These are phyloP conservation scores for Enteromius mattozi DNA, from an alignment of 2,797 vertebrate species.

Conservation along the genomic window DNA sequence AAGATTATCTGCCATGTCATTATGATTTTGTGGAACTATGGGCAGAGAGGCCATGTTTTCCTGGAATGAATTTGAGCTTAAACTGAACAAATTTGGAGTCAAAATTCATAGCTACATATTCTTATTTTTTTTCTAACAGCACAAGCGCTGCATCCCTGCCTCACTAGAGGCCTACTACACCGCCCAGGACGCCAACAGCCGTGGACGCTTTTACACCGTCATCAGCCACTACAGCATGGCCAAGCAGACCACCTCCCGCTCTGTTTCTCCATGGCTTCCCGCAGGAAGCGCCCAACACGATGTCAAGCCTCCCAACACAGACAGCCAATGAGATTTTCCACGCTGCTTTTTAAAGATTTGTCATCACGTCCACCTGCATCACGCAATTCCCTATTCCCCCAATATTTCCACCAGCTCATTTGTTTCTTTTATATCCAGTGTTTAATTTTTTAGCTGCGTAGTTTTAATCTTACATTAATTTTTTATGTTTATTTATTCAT, in stretches of 20 bases:
- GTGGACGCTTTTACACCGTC: slow-evolving; percentile 96
- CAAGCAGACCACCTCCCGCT: slow-evolving; percentile 96
- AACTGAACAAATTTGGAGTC: not conserved
- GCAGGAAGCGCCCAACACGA: slow-evolving; percentile 84
- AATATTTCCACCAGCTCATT: slow-evolving; percentile 24
- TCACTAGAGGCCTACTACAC: slow-evolving; percentile 97
- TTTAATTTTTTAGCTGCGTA: slow-evolving; percentile 58
- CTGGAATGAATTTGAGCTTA: no score
- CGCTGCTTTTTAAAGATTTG: slow-evolving; percentile 39
- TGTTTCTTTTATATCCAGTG: slow-evolving; percentile 69
- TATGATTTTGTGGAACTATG: no score
- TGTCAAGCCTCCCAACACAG: slow-evolving; percentile 86
- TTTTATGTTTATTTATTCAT: slow-evolving; percentile 65
- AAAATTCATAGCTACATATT: not conserved
- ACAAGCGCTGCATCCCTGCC: slow-evolving; percentile 97
- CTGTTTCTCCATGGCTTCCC: slow-evolving; percentile 94
- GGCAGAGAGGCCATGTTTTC: no score
- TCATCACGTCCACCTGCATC: slow-evolving; percentile 33
- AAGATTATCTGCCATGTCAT: no score
- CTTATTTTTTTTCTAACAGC: slow-evolving; percentile 72
- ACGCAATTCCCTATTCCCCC: slow-evolving; percentile 19
- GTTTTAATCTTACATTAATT: slow-evolving; percentile 39
- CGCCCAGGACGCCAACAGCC: slow-evolving; percentile 92
- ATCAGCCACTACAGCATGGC: slow-evolving; percentile 99
- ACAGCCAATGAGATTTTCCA: slow-evolving; percentile 83